Evolutionary conservation across 2,797 vertebrate genomes (phyloP).

Genomic region (Nothura maculosa): DNA sequence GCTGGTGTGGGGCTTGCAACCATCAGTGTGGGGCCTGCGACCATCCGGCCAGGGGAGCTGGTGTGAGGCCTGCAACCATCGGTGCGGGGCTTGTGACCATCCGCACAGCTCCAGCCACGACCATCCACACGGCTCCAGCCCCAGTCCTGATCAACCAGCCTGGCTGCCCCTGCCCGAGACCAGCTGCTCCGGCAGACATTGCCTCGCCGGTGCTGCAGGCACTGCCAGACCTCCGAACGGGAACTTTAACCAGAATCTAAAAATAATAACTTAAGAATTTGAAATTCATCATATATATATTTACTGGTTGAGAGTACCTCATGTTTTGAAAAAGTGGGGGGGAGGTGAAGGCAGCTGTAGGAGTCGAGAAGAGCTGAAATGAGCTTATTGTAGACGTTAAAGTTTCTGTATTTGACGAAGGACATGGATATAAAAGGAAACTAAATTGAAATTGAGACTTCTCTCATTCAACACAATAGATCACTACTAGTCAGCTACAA

Average conservation of each 20-base stretch:
- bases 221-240: neutral
- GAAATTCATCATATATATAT: neutral
- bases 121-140: too few species aligned
- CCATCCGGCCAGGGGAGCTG: too few species aligned
- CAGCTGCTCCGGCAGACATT: neutral
- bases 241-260: neutral
- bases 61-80: too few species aligned
- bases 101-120: too few species aligned
- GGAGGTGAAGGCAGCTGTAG: neutral
- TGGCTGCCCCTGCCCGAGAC: too few species aligned
- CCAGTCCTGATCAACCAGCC: too few species aligned
- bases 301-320: neutral
- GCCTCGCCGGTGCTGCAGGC: too few species aligned
- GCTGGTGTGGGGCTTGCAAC: too few species aligned
- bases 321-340: neutral
- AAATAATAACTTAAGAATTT: neutral
- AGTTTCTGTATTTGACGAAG: conserved; percentile 3
- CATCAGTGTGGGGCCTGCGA: too few species aligned
- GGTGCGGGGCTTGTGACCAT: too few species aligned
- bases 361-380: neutral
- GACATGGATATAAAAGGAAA: conserved; percentile 40
- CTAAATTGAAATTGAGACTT: conserved; percentile 23
- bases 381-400: neutral
- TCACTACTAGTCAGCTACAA: conserved; percentile 39
- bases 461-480: conserved; percentile 24